These are phyloP conservation scores for Forbesichthys agassizii DNA, from an alignment of 2,113 vertebrate genomes.

Conservation along the genomic window DNA sequence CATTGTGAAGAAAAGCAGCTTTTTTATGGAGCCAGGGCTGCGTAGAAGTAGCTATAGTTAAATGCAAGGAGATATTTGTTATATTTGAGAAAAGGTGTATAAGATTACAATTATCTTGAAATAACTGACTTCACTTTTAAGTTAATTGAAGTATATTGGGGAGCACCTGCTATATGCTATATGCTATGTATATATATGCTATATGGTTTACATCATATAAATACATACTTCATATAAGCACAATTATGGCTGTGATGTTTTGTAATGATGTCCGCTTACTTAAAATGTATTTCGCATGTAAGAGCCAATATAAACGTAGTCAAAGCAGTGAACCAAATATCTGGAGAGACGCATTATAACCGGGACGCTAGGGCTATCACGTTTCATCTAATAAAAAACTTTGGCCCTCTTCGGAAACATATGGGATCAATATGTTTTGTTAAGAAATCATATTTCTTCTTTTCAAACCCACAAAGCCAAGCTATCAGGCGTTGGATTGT, in stretches of 20 bases:
- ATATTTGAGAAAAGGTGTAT: too few species aligned
- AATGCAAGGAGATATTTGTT: too few species aligned
- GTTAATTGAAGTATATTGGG: too few species aligned
- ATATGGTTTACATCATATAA: not conserved
- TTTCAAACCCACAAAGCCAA: slow-evolving; percentile 32
- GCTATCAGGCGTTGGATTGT: slow-evolving; percentile 38
- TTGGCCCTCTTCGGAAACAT: slow-evolving; percentile 45
- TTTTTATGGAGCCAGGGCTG: too few species aligned
- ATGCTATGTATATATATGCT: not conserved
- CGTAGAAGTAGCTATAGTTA: too few species aligned
- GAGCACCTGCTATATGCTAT: not conserved
- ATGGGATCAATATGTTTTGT: slow-evolving; percentile 52
- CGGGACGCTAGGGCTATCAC: slow-evolving; percentile 23
- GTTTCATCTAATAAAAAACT: slow-evolving; percentile 45
- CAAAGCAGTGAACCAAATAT: slow-evolving; percentile 14
- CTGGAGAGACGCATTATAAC: slow-evolving; percentile 17
- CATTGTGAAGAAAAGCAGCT: too few species aligned
- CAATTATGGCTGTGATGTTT: slow-evolving; percentile 3
- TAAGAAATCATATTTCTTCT: slow-evolving; percentile 33
- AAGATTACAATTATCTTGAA: not conserved
- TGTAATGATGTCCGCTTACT: slow-evolving; percentile 12
- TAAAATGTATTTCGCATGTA: slow-evolving; percentile 11
- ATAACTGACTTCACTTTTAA: not conserved
- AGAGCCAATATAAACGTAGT: slow-evolving; percentile 17
- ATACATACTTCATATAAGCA: not conserved